A percentile compares a stretch with the other conserved stretches of the same genome.
phyloP scores from a whole-genome alignment of 2,113 vertebrate genomes.

The Mormyrus lacerda region DNA sequence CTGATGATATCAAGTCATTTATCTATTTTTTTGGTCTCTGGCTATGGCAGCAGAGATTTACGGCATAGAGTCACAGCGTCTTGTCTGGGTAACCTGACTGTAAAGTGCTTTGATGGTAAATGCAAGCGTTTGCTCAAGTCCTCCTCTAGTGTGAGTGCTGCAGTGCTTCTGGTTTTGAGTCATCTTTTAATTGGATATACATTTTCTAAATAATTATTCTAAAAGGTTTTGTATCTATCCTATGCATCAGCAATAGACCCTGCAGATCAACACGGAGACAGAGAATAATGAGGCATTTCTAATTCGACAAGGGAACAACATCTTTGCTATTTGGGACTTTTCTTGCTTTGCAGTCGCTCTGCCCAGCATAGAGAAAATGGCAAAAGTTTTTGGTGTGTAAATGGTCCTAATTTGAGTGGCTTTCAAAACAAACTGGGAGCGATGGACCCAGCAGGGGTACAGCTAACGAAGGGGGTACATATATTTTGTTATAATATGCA shows the following conservation, averaged over 20 bases:
- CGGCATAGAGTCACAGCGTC: neutral
- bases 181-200: neutral
- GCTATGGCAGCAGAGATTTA: neutral
- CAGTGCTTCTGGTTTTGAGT: neutral
- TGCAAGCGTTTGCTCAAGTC: neutral
- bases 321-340: neutral
- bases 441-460: neutral
- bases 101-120: neutral
- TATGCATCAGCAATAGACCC: neutral
- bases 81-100: neutral
- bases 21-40: neutral
- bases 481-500: conserved; percentile 16
- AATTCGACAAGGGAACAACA: neutral
- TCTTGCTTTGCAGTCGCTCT: neutral
- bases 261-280: neutral
- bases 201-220: neutral
- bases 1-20: neutral
- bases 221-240: neutral
- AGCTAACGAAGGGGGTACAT: neutral
- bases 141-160: neutral
- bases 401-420: neutral
- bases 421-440: neutral
- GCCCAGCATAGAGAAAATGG: neutral
- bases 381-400: neutral
- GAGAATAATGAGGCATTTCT: neutral